Percentiles rank a stretch among this genome's conserved stretches.
phyloP scores from a whole-genome alignment of 2,888 invertebrate species.

The Microctonus brassicae region DNA sequence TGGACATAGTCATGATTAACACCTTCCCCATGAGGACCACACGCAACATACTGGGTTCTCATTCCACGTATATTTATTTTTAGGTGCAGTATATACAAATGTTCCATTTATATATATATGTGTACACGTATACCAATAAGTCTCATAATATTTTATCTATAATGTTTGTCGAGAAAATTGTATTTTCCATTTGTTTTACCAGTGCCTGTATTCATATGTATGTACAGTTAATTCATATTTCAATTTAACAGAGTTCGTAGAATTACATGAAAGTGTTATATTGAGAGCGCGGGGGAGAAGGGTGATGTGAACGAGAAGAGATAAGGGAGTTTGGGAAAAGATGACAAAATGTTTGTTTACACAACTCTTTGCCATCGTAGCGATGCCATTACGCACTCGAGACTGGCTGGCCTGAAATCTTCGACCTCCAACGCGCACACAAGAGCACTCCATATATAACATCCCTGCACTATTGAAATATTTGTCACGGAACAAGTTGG shows the following conservation, averaged over 20 bases:
- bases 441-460: neutral
- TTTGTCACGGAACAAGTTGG: neutral
- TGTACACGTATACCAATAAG: too few species aligned
- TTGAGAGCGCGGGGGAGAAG: neutral
- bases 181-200: neutral
- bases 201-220: neutral
- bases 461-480: neutral
- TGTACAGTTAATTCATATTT: neutral
- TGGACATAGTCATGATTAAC: slow-evolving; percentile 44
- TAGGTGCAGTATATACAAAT: too few species aligned
- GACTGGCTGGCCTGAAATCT: slow-evolving; percentile 64
- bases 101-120: neutral
- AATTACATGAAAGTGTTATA: neutral
- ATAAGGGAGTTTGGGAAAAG: slow-evolving; percentile 40
- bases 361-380: slow-evolving; percentile 37
- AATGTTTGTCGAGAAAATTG: neutral
- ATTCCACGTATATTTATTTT: slow-evolving; percentile 5
- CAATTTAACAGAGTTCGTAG: slow-evolving; percentile 2
- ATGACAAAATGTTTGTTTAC: slow-evolving; percentile 53
- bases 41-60: slow-evolving; percentile 39
- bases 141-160: neutral
- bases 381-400: slow-evolving; percentile 56
- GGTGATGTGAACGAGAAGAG: slow-evolving; percentile 30
- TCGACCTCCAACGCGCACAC: slow-evolving; percentile 52
- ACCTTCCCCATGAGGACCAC: slow-evolving; percentile 46